Evolutionary conservation across 2,888 invertebrate species (phyloP).

Genomic region (Teinopalpus imperialis): DNA sequence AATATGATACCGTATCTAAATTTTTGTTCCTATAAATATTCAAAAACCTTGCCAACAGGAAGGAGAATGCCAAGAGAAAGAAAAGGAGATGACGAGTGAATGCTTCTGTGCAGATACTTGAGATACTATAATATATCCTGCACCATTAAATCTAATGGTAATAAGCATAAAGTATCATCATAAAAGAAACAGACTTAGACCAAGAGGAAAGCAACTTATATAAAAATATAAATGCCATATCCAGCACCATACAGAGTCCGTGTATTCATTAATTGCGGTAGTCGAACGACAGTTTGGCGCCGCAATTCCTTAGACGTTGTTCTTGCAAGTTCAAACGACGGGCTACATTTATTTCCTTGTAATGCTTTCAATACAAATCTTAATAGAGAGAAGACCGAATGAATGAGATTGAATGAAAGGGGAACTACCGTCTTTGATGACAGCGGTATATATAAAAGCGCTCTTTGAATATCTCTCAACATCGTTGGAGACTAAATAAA

Average conservation of each 20-base stretch:
- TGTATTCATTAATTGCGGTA: constrained; percentile 35
- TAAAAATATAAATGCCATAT: constrained; percentile 11
- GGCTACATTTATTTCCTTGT: constrained; percentile 31
- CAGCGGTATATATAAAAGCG: constrained; percentile 13
- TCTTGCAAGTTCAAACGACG: constrained; percentile 28
- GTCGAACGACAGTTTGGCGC: constrained; percentile 35
- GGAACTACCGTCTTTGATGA: constrained; percentile 14
- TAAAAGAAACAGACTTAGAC: too few relatives aligned
- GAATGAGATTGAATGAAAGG: constrained; percentile 19
- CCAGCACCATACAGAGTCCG: constrained; percentile 21
- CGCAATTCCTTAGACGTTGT: constrained; percentile 29
- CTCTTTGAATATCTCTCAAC: constrained; percentile 17
- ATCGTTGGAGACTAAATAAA: constrained; percentile 14
- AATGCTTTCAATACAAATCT: constrained; percentile 42
- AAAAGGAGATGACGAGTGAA: too few relatives aligned
- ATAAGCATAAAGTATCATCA: too few relatives aligned
- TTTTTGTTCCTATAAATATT: too few relatives aligned
- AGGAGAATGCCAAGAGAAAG: too few relatives aligned
- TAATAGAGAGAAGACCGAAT: constrained; percentile 20
- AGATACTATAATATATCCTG: too few relatives aligned
- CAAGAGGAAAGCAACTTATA: too few relatives aligned
- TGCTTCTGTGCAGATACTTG: too few relatives aligned
- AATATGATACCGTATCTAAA: too few relatives aligned
- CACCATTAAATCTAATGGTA: too few relatives aligned
- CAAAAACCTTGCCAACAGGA: too few relatives aligned